Evolutionary conservation across 2,797 vertebrate species (phyloP), one percentile per base, ranked within the genome.

Genomic region (Diplodus sargus): DNA sequence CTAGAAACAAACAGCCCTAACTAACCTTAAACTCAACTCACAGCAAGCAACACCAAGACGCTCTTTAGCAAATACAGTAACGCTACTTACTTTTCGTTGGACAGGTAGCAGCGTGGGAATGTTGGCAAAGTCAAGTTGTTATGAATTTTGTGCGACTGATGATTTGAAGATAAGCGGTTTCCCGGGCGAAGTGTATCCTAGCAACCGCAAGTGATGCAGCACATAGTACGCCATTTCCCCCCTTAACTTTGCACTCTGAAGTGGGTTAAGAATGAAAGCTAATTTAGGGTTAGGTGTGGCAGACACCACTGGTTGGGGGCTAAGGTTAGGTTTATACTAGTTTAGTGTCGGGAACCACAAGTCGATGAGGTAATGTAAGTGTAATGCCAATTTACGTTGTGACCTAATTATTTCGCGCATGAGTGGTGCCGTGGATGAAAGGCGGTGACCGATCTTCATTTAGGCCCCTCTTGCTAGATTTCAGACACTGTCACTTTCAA

Each of bases 151-250:
- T 34, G 34, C 34, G 9, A 9, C 34, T 34, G 34, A 9, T 49
- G 22, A 52, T 77, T 63, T 59, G 13, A 75, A 70, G 13, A 22
- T 39, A 57, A 47, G 53, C 47, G 22, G 5, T 49, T 43, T 51
- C 6, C 2, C 5, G 25, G 17, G 5, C 6, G 34, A 8, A 52
- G 11, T 45, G 45, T 43, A 25, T 59, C 70, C 0, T 58, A 42
- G 69, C 68, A 47, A 59, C 53, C n/a, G n/a, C n/a, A n/a, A n/a
- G n/a, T n/a, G n/a, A n/a, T n/a, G n/a, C n/a, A n/a, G n/a, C n/a
- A 9, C 15, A 2, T 15, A 45, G n/a, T 10, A 23, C 15, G 48
- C 30, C 30, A 34, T 7, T 6, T 34, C 30, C 30, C 43, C 16
- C 16, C 60, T 58, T 45, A 10, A 15, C 42, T 14, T 64, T 48